phyloP scores from a whole-genome alignment of 1,140 invertebrate species.

The Trissolcus basalis region DNA sequence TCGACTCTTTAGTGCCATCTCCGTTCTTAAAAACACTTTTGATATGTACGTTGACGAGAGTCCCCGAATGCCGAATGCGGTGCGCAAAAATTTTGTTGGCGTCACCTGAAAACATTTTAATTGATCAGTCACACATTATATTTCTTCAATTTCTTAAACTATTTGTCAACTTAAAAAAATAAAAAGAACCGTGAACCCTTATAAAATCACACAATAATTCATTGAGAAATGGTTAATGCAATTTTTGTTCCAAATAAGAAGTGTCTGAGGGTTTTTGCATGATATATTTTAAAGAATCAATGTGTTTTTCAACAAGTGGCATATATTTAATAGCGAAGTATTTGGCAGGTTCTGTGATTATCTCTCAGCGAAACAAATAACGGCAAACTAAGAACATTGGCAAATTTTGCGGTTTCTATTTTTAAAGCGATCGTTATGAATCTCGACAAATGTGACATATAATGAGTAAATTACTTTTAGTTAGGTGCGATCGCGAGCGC shows the following conservation, averaged over 20 bases:
- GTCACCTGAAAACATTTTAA: conserved; percentile 75
- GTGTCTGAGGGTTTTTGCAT: not conserved
- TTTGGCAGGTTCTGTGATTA: conserved; percentile 39
- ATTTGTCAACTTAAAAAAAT: no score
- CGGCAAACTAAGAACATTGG: conserved; percentile 41
- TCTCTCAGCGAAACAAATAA: conserved; percentile 35
- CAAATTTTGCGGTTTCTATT: conserved; percentile 54
- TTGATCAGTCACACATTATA: no score
- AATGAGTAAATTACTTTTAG: conserved; percentile 54
- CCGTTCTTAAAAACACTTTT: conserved; percentile 92
- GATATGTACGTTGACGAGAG: conserved; percentile 92
- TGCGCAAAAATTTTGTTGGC: conserved; percentile 90
- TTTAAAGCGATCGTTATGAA: conserved; percentile 52
- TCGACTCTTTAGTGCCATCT: conserved; percentile 92
- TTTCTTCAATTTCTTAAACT: no score
- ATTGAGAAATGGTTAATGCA: no score
- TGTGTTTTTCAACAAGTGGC: conserved; percentile 10
- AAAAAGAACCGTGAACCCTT: no score
- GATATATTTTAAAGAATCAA: conserved; percentile 21
- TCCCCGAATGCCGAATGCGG: conserved; percentile 93
- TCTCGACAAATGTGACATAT: conserved; percentile 43
- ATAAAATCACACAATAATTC: no score
- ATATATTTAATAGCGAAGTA: conserved; percentile 26
- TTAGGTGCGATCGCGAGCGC: conserved; percentile 25
- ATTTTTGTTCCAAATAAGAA: not conserved